These are phyloP conservation scores for Neoscelio sp. DNA, from an alignment of 2,888 invertebrate genomes.

Conservation along the genomic window DNA sequence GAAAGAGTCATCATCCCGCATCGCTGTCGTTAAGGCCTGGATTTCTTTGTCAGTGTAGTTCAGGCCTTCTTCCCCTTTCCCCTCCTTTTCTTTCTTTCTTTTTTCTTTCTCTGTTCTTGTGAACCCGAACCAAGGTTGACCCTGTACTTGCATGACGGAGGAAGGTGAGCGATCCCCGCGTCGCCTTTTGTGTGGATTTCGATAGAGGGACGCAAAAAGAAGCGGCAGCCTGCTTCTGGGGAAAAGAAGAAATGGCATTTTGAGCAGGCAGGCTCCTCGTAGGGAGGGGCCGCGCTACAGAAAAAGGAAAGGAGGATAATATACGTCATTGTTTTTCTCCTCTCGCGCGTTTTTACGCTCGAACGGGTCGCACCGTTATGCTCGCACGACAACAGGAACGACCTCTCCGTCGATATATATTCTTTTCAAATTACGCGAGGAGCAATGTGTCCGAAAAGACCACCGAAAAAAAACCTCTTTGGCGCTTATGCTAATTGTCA, in stretches of 20 bases:
- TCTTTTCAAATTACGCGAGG: not conserved
- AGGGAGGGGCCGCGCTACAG: slow-evolving; percentile 36
- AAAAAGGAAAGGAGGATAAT: slow-evolving; percentile 57
- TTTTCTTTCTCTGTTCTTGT: not conserved
- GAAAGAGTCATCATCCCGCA: too few species aligned
- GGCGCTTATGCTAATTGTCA: too few species aligned
- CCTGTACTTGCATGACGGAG: slow-evolving; percentile 12
- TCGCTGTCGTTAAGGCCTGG: too few species aligned
- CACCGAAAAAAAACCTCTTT: too few species aligned
- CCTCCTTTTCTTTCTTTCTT: not conserved
- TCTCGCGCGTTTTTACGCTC: slow-evolving; percentile 72
- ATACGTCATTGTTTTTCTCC: slow-evolving; percentile 73
- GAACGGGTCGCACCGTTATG: slow-evolving; percentile 68
- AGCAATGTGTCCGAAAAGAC: too few species aligned
- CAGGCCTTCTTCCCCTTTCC: too few species aligned
- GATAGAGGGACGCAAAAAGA: slow-evolving; percentile 51
- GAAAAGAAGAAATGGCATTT: slow-evolving; percentile 39
- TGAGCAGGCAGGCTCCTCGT: slow-evolving; percentile 20
- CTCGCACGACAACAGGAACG: slow-evolving; percentile 36
- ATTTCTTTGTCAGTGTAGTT: too few species aligned
- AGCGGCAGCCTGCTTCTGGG: slow-evolving; percentile 41
- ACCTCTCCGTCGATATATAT: slow-evolving; percentile 10
- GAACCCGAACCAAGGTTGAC: slow-evolving; percentile 4
- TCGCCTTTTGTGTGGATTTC: slow-evolving; percentile 41
- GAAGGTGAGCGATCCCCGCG: slow-evolving; percentile 18